Conservation (phyloP, 2,797 vertebrate species). For the Cuculus canorus region DNA sequence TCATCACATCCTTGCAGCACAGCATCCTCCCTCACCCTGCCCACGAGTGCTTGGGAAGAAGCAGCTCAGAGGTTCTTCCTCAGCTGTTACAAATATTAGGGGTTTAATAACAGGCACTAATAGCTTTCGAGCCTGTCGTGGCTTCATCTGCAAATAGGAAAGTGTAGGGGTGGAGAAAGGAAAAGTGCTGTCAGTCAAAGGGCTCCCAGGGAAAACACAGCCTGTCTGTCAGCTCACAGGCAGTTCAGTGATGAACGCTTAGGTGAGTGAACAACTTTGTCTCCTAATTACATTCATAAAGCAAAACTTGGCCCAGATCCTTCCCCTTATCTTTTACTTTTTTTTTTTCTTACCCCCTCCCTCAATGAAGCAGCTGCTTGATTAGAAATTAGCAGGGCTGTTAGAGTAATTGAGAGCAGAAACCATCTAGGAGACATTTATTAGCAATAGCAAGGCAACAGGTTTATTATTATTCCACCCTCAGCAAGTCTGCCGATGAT, state of each 20-base stretch:
- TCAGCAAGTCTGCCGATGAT: too few relatives aligned
- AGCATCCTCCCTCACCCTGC: background rate
- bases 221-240: background rate
- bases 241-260: background rate
- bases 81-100: background rate
- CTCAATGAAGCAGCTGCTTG: conserved; percentile 2
- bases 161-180: background rate
- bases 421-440: background rate
- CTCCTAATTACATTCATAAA: conserved; percentile 23
- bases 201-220: background rate
- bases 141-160: background rate
- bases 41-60: background rate
- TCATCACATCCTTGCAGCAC: accelerated
- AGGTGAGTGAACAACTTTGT: background rate
- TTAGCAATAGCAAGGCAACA: background rate
- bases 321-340: background rate
- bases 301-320: conserved; percentile 14
- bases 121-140: background rate
- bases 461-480: background rate
- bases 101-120: background rate
- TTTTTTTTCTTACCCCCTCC: background rate
- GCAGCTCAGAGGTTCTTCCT: background rate
- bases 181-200: background rate
- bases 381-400: conserved; percentile 50
- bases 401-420: conserved; percentile 12